Conservation (phyloP, 53 echinoderm and acorn worm species). For the Temnopleurus reevesii region DNA sequence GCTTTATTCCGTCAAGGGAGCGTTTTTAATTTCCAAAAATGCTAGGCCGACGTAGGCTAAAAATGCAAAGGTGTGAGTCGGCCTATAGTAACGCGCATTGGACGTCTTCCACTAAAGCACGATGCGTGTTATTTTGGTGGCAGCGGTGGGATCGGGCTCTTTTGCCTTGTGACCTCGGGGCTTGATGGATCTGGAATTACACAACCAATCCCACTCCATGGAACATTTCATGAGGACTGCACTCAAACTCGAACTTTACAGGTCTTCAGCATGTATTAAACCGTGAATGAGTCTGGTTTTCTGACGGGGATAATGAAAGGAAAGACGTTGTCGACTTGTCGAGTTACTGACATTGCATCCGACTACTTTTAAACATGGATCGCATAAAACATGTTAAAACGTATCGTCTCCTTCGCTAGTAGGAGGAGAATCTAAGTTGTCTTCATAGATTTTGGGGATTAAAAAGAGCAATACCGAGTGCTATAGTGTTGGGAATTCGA, state of each 20-base stretch:
- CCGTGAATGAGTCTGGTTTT: background rate
- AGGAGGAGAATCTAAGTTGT: background rate
- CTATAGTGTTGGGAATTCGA: background rate
- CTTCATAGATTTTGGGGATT: background rate
- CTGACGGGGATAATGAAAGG: constrained; percentile 17
- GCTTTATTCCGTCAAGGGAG: too few species aligned
- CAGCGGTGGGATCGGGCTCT: constrained; percentile 9
- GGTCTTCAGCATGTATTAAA: constrained; percentile 30
- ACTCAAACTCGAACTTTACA: constrained; percentile 20
- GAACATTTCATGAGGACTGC: background rate
- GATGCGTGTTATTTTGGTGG: background rate
- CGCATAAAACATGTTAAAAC: background rate
- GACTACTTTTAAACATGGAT: background rate
- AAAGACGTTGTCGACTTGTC: background rate
- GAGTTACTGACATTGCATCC: constrained; percentile 35
- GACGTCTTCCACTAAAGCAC: background rate
- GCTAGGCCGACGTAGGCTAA: too few species aligned
- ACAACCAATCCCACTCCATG: constrained; percentile 8
- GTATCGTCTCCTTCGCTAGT: background rate
- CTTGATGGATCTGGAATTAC: constrained; percentile 27
- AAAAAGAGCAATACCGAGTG: background rate
- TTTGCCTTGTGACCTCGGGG: background rate
- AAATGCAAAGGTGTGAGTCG: too few species aligned
- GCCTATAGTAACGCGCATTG: background rate
- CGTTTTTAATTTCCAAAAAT: too few species aligned